phyloP scores from a whole-genome alignment of 2,113 vertebrate genomes.

The Ahaetulla prasina region DNA sequence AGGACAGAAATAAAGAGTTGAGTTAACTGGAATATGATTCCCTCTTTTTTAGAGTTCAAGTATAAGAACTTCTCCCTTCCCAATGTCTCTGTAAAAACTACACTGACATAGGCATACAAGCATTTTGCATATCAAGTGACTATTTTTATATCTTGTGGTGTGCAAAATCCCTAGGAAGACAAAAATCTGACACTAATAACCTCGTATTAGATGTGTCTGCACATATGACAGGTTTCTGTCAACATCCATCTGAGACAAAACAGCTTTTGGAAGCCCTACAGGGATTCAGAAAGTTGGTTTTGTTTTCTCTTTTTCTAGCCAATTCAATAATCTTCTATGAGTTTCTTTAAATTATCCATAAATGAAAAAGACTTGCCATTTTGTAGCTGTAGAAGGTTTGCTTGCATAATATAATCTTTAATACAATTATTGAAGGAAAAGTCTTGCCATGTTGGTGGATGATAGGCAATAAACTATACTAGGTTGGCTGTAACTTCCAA shows the following conservation, averaged over 20 bases:
- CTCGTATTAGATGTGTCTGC: neutral
- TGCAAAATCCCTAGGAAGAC: neutral
- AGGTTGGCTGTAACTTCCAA: neutral
- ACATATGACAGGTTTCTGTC: neutral
- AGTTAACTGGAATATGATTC: neutral
- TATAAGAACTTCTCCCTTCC: neutral
- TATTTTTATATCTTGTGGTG: neutral
- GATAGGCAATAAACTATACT: neutral
- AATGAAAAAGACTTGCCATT: neutral
- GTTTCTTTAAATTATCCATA: neutral
- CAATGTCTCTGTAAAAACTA: neutral
- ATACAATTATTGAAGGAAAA: neutral
- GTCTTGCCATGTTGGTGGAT: neutral
- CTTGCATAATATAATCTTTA: neutral
- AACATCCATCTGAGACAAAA: neutral
- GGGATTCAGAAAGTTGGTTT: neutral
- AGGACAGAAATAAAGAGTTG: slow-evolving; percentile 4
- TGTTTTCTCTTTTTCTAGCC: neutral
- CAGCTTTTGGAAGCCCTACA: neutral
- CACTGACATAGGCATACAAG: neutral
- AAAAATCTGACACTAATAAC: neutral
- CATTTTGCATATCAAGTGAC: neutral
- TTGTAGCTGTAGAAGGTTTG: neutral
- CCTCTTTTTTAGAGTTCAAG: neutral
- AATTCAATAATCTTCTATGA: neutral